A percentile compares a stretch with the other conserved stretches of the same genome.
These are phyloP conservation scores for Erebia aethiops DNA, from an alignment of 2,888 invertebrate genomes.

Conservation along the genomic window DNA sequence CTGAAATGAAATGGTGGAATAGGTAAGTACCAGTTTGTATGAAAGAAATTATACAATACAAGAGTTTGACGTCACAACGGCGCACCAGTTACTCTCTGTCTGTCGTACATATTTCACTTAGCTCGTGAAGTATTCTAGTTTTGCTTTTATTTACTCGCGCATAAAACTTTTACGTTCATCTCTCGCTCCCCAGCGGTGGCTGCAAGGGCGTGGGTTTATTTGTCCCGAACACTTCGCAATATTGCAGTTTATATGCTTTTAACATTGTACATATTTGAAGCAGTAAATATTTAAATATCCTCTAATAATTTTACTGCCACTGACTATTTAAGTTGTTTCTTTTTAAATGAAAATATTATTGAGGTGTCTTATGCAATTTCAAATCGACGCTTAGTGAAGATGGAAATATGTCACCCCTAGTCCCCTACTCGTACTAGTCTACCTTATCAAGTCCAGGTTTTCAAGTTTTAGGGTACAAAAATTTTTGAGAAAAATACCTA, in stretches of 20 bases:
- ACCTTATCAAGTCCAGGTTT: too few relatives aligned
- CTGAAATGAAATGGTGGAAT: too few relatives aligned
- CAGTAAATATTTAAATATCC: background rate
- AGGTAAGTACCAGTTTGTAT: background rate
- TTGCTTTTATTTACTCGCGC: slow-evolving; percentile 32
- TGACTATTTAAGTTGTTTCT: too few relatives aligned
- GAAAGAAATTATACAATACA: background rate
- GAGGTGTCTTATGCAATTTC: too few relatives aligned
- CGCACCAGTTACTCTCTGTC: slow-evolving; percentile 21
- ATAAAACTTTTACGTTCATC: slow-evolving; percentile 35
- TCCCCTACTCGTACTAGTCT: too few relatives aligned
- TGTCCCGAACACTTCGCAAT: slow-evolving; percentile 12
- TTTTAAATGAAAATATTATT: too few relatives aligned
- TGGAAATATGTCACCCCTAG: too few relatives aligned
- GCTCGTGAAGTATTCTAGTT: slow-evolving; percentile 34
- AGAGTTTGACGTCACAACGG: slow-evolving; percentile 24
- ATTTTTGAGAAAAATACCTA: background rate
- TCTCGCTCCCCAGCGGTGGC: slow-evolving; percentile 29
- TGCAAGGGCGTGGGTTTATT: slow-evolving; percentile 26
- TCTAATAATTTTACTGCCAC: too few relatives aligned
- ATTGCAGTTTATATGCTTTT: background rate
- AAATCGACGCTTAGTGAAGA: too few relatives aligned
- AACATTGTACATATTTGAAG: background rate
- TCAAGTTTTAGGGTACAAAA: too few relatives aligned
- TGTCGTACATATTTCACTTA: slow-evolving; percentile 29